Evolutionary conservation across 2,888 invertebrate species (phyloP).

Genomic region (Chaetoderma sp.): DNA sequence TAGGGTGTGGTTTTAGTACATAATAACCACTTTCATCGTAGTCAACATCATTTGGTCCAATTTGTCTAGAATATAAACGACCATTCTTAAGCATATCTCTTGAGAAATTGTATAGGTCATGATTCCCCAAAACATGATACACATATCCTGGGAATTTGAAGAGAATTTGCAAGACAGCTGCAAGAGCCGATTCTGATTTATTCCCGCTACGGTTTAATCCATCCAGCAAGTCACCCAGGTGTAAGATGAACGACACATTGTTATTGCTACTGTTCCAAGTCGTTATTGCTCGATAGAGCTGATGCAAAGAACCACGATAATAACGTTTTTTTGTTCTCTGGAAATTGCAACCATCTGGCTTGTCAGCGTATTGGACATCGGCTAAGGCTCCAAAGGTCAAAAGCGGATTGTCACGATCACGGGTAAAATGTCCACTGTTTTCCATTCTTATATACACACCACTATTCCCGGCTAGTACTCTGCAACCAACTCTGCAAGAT

Average conservation of each 20-base stretch:
- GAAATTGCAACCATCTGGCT: constrained; percentile 62
- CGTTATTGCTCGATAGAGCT: constrained; percentile 57
- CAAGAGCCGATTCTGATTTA: constrained; percentile 48
- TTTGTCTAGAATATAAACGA: constrained; percentile 36
- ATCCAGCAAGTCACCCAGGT: constrained; percentile 70
- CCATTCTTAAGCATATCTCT: constrained; percentile 49
- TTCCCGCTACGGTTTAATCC: constrained; percentile 52
- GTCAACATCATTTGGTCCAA: constrained; percentile 14
- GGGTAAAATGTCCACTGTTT: too few relatives aligned
- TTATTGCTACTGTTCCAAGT: constrained; percentile 49
- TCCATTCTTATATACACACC: too few relatives aligned
- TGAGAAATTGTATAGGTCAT: constrained; percentile 69
- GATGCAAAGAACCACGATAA: constrained; percentile 63
- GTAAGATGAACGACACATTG: constrained; percentile 59
- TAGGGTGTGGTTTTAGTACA: constrained; percentile 49
- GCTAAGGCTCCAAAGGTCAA: constrained; percentile 66
- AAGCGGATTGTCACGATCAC: constrained; percentile 18
- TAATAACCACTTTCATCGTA: constrained; percentile 52
- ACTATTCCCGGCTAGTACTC: too few relatives aligned
- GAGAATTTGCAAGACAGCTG: constrained; percentile 43
- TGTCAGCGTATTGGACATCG: constrained; percentile 70
- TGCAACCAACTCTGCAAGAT: too few relatives aligned
- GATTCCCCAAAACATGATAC: constrained; percentile 68
- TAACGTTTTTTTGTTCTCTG: constrained; percentile 58
- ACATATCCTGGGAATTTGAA: constrained; percentile 37